These are phyloP conservation scores for Mus caroli DNA, from an alignment of 2,797 vertebrate species.

Conservation along the genomic window DNA sequence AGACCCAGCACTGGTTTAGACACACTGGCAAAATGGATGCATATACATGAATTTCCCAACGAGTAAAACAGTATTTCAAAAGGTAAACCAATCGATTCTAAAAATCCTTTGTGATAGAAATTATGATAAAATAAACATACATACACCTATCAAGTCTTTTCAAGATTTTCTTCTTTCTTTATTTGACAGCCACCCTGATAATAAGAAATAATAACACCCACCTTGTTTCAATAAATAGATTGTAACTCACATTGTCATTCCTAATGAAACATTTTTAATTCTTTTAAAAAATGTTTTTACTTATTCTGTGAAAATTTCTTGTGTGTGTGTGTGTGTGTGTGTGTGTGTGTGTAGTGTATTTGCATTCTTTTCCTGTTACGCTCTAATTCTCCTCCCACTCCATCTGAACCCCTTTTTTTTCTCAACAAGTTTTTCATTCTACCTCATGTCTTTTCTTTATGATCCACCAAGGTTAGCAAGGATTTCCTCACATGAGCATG, in stretches of 20 bases:
- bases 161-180: neutral
- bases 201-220: neutral
- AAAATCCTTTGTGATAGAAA: neutral
- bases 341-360: no score
- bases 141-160: neutral
- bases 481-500: neutral
- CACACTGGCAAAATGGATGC: neutral
- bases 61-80: conserved; percentile 12
- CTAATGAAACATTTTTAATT: conserved; percentile 4
- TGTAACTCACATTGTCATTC: neutral
- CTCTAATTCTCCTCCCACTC: neutral
- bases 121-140: neutral
- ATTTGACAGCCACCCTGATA: neutral
- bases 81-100: conserved; percentile 30
- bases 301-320: neutral
- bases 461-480: neutral
- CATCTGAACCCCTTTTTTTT: neutral
- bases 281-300: neutral
- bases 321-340: no score
- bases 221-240: conserved; percentile 32
- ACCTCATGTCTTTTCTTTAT: neutral
- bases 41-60: neutral
- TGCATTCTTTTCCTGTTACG: no score
- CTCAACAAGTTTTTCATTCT: neutral
- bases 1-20: neutral